phyloP scores from a whole-genome alignment of 2,797 vertebrate genomes.

The Acrocephalus scirpaceus region DNA sequence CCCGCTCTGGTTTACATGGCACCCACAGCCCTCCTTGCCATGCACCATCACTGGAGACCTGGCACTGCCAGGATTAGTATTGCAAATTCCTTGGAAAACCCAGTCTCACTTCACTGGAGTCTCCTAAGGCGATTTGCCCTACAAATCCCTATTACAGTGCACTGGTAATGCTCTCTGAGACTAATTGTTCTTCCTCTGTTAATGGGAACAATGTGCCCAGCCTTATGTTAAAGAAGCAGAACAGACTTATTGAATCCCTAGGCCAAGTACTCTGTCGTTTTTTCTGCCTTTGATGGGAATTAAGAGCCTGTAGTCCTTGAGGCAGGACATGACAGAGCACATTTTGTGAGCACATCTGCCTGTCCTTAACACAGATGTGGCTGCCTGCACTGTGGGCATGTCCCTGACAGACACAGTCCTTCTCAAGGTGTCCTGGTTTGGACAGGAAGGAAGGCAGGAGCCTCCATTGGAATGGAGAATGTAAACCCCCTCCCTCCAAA shows the following conservation, averaged over 20 bases:
- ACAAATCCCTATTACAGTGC: neutral
- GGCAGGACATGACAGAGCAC: neutral
- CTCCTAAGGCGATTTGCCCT: neutral
- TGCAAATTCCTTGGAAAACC: conserved; percentile 13
- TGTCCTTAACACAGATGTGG: neutral
- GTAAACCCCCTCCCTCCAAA: neutral
- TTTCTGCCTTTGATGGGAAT: neutral
- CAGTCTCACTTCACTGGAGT: neutral
- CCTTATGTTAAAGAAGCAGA: neutral
- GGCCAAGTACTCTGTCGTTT: neutral
- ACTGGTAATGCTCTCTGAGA: neutral
- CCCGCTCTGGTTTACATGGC: neutral
- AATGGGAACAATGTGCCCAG: neutral
- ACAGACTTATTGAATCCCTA: neutral
- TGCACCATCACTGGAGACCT: neutral
- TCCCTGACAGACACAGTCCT: neutral
- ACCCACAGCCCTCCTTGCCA: neutral
- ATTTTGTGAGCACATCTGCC: neutral
- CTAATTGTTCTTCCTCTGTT: neutral
- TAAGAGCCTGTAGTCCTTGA: neutral
- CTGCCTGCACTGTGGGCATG: neutral
- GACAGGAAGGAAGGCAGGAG: neutral
- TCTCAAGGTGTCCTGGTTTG: neutral
- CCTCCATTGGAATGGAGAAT: neutral
- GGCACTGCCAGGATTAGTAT: neutral